Conservation (phyloP, 2,888 invertebrate genomes). For the Theretra japonica region DNA sequence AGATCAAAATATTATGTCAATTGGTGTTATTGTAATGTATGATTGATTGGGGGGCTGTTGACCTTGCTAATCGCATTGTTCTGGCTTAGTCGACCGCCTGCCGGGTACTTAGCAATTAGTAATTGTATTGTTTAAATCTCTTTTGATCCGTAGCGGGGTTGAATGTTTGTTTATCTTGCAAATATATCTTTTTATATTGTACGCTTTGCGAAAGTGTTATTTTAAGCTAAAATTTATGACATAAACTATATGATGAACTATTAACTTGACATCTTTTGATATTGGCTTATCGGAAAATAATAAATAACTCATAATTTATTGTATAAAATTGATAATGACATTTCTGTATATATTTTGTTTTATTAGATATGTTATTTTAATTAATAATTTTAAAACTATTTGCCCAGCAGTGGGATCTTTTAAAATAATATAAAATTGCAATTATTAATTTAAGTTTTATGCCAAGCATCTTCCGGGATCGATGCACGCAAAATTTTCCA, state of each 20-base stretch:
- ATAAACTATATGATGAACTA: too few relatives aligned
- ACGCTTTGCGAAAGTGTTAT: not conserved
- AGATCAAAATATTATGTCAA: conserved; percentile 47
- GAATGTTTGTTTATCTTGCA: conserved; percentile 3
- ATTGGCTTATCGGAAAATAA: too few relatives aligned
- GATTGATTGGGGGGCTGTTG: conserved; percentile 36
- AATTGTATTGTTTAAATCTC: conserved; percentile 26
- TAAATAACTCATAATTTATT: too few relatives aligned
- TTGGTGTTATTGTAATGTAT: conserved; percentile 55
- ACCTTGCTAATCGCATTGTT: conserved; percentile 59
- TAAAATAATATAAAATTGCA: too few relatives aligned
- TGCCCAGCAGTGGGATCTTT: too few relatives aligned
- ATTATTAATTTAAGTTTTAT: not conserved
- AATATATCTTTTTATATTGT: not conserved
- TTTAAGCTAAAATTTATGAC: too few relatives aligned
- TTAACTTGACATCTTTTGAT: too few relatives aligned
- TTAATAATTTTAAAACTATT: not conserved
- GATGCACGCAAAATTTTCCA: not conserved
- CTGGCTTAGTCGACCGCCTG: conserved; percentile 53
- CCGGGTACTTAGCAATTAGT: conserved; percentile 41
- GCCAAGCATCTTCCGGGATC: not conserved
- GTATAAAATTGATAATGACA: too few relatives aligned
- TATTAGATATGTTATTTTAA: too few relatives aligned
- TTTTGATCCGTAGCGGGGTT: conserved; percentile 17
- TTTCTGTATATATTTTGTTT: too few relatives aligned